Evolutionary conservation across 2,113 vertebrate genomes (phyloP).

Genomic region (Eonycteris spelaea): DNA sequence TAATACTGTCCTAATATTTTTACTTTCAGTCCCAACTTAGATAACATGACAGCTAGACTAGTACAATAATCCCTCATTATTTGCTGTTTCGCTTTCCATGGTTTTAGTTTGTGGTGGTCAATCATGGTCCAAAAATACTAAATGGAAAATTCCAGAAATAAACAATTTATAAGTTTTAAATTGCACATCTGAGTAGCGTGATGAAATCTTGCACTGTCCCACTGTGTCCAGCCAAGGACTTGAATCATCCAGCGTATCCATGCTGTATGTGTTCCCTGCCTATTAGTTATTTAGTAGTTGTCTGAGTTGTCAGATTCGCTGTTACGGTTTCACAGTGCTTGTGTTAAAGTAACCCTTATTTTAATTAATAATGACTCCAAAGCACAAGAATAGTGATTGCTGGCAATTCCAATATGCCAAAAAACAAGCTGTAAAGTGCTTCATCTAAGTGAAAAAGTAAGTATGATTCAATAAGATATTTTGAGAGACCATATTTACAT

Average conservation of each 20-base stretch:
- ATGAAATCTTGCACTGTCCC: no score
- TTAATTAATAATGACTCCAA: background rate
- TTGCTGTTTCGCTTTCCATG: no score
- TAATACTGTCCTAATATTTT: background rate
- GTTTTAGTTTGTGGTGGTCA: no score
- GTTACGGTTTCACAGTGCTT: no score
- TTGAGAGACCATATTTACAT: no score
- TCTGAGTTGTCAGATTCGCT: background rate
- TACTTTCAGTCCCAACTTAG: background rate
- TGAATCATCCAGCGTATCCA: background rate
- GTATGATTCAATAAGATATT: background rate
- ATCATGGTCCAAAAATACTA: no score
- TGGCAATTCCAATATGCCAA: background rate
- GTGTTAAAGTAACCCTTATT: background rate
- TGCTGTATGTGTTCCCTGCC: background rate
- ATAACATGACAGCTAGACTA: background rate
- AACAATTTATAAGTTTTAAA: no score
- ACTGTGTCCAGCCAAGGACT: background rate
- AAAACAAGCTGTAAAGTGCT: background rate
- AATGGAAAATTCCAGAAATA: no score
- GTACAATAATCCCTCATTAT: no score
- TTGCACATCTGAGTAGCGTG: no score
- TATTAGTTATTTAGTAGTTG: background rate
- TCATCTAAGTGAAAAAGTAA: background rate
- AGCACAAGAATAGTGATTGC: background rate